These are phyloP conservation scores for Pangasianodon hypophthalmus DNA, from an alignment of 2,113 vertebrate species.

Conservation along the genomic window DNA sequence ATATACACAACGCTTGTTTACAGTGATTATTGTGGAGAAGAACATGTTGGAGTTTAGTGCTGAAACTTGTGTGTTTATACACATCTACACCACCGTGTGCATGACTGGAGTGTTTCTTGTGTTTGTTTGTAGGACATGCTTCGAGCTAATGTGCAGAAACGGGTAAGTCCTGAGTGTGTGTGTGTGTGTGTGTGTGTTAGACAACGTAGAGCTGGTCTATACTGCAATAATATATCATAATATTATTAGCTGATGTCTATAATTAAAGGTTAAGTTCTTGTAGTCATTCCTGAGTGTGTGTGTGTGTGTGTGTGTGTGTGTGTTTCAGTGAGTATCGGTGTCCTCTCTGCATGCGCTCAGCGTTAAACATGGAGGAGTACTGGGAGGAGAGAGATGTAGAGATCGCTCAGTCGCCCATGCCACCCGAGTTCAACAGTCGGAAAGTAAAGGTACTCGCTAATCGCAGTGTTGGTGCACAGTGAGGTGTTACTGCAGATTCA, in stretches of 20 bases:
- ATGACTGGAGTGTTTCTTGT: conserved; percentile 19
- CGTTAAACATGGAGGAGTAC: conserved; percentile 80
- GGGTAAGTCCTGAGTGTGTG: conserved; percentile 60
- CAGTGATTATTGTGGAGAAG: not conserved
- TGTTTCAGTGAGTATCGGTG: conserved; percentile 84
- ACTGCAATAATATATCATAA: not conserved
- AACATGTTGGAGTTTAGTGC: not conserved
- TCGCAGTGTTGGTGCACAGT: not conserved
- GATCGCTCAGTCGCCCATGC: conserved; percentile 89
- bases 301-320: not conserved
- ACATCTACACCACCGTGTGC: not conserved
- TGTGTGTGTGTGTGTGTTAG: not conserved
- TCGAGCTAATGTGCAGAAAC: conserved; percentile 79
- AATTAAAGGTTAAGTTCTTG: not conserved
- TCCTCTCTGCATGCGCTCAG: conserved; percentile 92
- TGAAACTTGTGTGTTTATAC: not conserved
- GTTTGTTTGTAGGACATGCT: conserved; percentile 84
- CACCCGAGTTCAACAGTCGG: conserved; percentile 84
- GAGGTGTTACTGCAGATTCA: not conserved
- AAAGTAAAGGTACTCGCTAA: conserved; percentile 79
- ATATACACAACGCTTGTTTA: not conserved
- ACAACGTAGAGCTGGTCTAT: no score
- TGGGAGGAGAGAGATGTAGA: conserved; percentile 88
- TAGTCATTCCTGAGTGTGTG: not conserved
- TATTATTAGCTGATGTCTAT: not conserved